Evolutionary conservation across 1,140 invertebrate species (phyloP).

Genomic region (Halictus rubicundus): DNA sequence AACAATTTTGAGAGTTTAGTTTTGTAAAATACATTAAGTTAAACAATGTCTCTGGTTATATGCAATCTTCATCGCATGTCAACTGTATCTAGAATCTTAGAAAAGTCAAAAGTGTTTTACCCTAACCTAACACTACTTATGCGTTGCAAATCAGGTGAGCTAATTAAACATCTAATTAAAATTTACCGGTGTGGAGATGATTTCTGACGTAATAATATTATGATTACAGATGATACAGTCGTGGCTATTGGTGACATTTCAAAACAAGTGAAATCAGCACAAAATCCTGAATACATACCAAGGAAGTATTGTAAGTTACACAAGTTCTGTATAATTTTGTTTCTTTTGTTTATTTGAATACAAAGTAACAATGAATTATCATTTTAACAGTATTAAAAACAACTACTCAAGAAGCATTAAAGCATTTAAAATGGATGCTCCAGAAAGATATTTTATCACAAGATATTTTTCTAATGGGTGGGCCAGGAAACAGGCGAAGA

Average conservation of each 20-base stretch:
- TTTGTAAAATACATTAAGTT: background rate
- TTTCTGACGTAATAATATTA: background rate
- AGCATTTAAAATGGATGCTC: conserved; percentile 95
- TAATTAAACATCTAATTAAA: background rate
- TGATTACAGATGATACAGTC: conserved; percentile 63
- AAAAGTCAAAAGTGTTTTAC: conserved; percentile 40
- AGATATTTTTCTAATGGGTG: conserved; percentile 97
- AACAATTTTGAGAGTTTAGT: background rate
- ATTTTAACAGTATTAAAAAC: conserved; percentile 63
- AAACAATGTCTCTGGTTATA: conserved; percentile 56
- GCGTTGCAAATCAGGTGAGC: conserved; percentile 70
- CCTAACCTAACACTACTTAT: conserved; percentile 55
- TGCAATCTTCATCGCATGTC: conserved; percentile 43
- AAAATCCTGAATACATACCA: conserved; percentile 90
- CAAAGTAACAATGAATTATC: background rate
- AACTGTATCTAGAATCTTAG: conserved; percentile 52
- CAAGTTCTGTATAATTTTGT: conserved; percentile 41
- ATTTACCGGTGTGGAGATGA: background rate
- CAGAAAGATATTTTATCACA: conserved; percentile 96
- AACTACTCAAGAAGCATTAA: conserved; percentile 86
- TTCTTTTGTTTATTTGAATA: background rate
- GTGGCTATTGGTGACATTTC: conserved; percentile 89
- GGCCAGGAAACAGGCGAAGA: conserved; percentile 90
- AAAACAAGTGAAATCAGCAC: conserved; percentile 84
- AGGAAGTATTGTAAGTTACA: conserved; percentile 88